A percentile compares a stretch with the other conserved stretches of the same genome.
Evolutionary conservation across 1,140 invertebrate genomes (phyloP).

Genomic region (Tetramorium alpestre): DNA sequence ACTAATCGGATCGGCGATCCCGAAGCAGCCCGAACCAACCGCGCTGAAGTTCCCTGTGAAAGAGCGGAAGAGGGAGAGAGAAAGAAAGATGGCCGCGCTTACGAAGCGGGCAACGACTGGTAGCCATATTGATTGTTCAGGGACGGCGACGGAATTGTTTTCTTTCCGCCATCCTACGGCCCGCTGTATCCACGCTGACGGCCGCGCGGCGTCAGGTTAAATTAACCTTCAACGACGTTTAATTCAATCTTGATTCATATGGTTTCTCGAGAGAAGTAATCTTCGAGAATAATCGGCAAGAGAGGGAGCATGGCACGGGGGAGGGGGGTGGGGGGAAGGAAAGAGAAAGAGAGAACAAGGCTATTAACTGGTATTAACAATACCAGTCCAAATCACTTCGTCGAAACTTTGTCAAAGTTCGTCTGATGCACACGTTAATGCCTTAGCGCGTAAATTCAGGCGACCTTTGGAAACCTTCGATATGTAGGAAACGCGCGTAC

Average conservation of each 20-base stretch:
- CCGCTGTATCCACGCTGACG: not conserved
- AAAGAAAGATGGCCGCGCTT: conserved; percentile 16
- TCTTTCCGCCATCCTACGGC: conserved; percentile 61
- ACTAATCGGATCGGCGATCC: conserved; percentile 32
- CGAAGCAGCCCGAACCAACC: not conserved
- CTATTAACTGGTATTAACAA: no score
- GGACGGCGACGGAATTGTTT: conserved; percentile 76
- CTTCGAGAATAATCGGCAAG: not conserved
- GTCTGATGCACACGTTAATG: no score
- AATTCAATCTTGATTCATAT: not conserved
- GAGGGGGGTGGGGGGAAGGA: not conserved
- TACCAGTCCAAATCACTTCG: no score
- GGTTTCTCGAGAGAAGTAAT: not conserved
- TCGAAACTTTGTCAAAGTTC: no score
- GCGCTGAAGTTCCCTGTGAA: not conserved
- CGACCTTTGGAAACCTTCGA: no score
- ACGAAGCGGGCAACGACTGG: conserved; percentile 68
- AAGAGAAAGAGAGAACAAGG: not conserved
- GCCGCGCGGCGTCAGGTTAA: not conserved
- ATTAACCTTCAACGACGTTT: conserved; percentile 2
- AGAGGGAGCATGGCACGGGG: not conserved
- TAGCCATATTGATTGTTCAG: conserved; percentile 83
- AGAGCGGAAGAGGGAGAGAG: not conserved
- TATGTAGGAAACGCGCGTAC: no score
- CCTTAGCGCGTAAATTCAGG: no score